Evolutionary conservation across 1,140 invertebrate species (phyloP), one percentile per base, ranked within the genome.

Genomic region (Coptotermes formosanus): DNA sequence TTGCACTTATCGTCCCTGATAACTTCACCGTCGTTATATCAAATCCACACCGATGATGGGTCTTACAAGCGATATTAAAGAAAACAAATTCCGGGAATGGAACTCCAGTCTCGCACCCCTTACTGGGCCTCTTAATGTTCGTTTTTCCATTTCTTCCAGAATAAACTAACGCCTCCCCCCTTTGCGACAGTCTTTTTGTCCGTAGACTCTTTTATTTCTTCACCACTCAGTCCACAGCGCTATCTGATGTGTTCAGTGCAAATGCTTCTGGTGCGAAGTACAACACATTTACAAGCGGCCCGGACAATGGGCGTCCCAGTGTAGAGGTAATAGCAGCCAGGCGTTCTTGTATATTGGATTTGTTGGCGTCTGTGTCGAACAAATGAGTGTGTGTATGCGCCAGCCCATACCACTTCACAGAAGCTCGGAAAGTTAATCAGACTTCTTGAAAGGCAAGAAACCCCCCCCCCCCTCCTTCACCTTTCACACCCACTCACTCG

Each of bases 321-420:
- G 82, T 82, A 82, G 32, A 38, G 23, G 82, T 83, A 83, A 52
- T 83, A 75, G 64, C 64, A 75, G n/a, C 64, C n/a, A 83, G 82
- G 44, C 48, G 43, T 52, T 45, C 82, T 44, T 83, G 82, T 83
- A 83, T 83, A 83, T 83, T 83, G 82, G 82, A 83, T 83, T 83
- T 83, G 82, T 83, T 45, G 82, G 82, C 82, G 43, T 43, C 32
- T 30, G 64, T 83, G 82, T 83, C 82, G 82, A 83, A 83, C 82
- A 83, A 83, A 83, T 83, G 82, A 83, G 82, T 83, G 43, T 43
- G 82, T 52, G 82, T 75, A 75, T 75, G 82, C 82, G 82, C 64
- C 64, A 75, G 25, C 64, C 25, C 64, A 55, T n/a, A 75, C 64
- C 64, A 25, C 64, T 75, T 75, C 64, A 75, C 64, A 75, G 23